phyloP scores from a whole-genome alignment of 2,888 invertebrate species.

The Sturmia bella region DNA sequence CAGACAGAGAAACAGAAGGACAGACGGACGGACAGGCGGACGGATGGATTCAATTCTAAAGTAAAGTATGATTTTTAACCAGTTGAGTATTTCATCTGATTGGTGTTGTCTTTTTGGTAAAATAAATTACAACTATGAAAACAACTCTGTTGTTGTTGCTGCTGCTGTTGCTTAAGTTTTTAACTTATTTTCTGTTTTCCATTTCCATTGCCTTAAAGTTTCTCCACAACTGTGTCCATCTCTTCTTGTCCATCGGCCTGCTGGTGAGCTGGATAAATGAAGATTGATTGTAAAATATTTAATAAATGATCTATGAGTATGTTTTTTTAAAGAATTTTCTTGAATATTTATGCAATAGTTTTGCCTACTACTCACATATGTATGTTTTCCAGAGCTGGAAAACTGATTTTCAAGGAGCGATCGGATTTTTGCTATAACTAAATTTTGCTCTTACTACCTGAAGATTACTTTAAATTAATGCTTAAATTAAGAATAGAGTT shows the following conservation, averaged over 20 bases:
- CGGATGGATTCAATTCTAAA: neutral
- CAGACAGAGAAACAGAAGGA: neutral
- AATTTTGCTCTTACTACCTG: too few relatives aligned
- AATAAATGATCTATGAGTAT: conserved; percentile 51
- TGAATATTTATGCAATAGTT: neutral
- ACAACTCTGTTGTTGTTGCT: conserved; percentile 29
- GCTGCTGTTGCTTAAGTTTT: neutral
- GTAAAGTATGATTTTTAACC: conserved; percentile 32
- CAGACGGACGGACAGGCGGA: neutral
- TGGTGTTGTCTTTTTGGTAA: conserved; percentile 23
- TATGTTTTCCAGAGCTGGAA: too few relatives aligned
- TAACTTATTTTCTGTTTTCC: conserved; percentile 4
- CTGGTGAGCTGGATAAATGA: conserved; percentile 31
- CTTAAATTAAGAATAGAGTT: too few relatives aligned
- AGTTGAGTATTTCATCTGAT: conserved; percentile 9
- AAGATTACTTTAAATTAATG: too few relatives aligned
- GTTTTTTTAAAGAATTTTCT: conserved; percentile 21
- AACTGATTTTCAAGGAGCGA: too few relatives aligned
- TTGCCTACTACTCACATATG: too few relatives aligned
- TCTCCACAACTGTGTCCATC: conserved; percentile 9
- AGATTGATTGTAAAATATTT: conserved; percentile 52
- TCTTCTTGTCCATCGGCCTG: neutral
- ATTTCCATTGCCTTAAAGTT: conserved; percentile 32
- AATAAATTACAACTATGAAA: conserved; percentile 58
- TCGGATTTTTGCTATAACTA: too few relatives aligned